Base-by-base conservation (phyloP, 2,797 vertebrate genomes). In the Leptatherina wallacei region DNA sequence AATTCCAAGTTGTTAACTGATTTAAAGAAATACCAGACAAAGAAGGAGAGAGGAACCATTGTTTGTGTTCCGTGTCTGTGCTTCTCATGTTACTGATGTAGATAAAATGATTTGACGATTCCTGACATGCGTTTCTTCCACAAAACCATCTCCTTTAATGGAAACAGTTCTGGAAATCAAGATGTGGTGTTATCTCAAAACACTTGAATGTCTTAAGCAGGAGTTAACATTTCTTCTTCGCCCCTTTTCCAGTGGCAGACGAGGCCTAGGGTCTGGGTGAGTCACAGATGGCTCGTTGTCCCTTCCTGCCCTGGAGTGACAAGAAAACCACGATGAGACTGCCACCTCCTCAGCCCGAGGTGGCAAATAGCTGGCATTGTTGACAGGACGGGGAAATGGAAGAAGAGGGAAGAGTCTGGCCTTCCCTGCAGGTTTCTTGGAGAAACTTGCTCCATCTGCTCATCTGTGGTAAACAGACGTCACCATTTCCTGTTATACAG, bases 401-500 rank as follows among this genome's bases (percentile, higher is more conserved):
- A 42, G 75, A 80, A 52, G 61, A 65, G 56, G 56, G 65, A 60
- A 3, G 74, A 71, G 81, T 73, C 60, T 81, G 75, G 77, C 84
- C 79, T 76, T 82, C 84, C 80, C 80, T 66, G 80, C 54, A 71
- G 89, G 81, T 68, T 86, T 72, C 80, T 74, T 71, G 3, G 58
- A 85, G 83, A 80, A 88, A 81, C 68, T 3, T 29, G 77, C 82
- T 86, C 90, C 89, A 90, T 92, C 91, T 92, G 89, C 83, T 86
- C 75, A 89, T 90, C 68, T 87, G 85, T 85, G 83, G 69, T 36
- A 75, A 86, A 66, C 81, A 81, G 42, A 77, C 81, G 65, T 70
- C 38, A 56, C 29, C 10, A 29, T 73, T 80, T 77, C 61, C 65
- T 71, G 77, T 71, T 61, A 35, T 68, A 30, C 30, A 30, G 30